Percentiles rank a stretch among this genome's conserved stretches.
Evolutionary conservation across 2,113 vertebrate genomes (phyloP).

Genomic region (Macheiramphus alcinus): DNA sequence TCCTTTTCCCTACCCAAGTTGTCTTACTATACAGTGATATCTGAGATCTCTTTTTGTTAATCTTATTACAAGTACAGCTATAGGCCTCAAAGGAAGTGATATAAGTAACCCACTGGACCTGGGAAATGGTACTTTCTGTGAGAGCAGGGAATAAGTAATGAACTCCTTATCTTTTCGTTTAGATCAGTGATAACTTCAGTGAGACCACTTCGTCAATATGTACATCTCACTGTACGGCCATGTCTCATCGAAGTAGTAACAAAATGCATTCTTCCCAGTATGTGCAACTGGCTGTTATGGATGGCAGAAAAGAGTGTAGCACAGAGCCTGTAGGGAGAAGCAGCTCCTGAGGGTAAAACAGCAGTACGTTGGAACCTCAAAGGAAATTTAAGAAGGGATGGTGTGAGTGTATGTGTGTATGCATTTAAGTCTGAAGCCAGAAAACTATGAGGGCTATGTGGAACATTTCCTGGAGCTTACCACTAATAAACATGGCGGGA

Average conservation of each 20-base stretch:
- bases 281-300: neutral
- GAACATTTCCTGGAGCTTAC: slow-evolving; percentile 61
- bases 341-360: neutral
- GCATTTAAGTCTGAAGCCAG: neutral
- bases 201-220: neutral
- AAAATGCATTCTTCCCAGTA: neutral
- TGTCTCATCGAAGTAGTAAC: neutral
- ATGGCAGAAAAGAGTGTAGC: neutral
- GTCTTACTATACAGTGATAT: neutral
- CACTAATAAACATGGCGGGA: slow-evolving; percentile 16
- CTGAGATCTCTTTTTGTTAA: neutral
- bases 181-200: neutral
- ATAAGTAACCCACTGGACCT: neutral
- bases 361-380: neutral
- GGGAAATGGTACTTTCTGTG: neutral
- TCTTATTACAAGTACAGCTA: neutral
- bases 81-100: neutral
- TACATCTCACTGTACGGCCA: neutral
- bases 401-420: neutral
- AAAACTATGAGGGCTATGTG: slow-evolving; percentile 55
- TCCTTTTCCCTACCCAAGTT: neutral
- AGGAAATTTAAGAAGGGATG: slow-evolving; percentile 33
- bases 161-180: neutral
- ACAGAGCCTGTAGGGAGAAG: neutral
- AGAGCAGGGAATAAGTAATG: neutral